These are phyloP conservation scores for Sesia apiformis DNA, from an alignment of 2,888 invertebrate genomes.

Conservation along the genomic window DNA sequence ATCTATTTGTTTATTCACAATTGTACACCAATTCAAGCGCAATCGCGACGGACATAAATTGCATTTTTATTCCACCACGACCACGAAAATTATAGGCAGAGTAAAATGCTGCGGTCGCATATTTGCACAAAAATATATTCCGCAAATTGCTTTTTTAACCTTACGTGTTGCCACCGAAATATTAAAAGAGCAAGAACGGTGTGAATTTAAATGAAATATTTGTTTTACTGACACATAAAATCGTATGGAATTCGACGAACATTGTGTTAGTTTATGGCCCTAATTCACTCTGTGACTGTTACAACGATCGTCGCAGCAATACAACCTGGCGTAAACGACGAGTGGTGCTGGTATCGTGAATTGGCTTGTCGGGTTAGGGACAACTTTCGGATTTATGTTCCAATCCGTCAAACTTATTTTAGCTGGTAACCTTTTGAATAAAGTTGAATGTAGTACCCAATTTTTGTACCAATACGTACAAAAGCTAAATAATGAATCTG, in stretches of 20 bases:
- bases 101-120: constrained; percentile 34
- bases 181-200: neutral
- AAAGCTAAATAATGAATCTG: too few species aligned
- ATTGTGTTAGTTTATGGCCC: neutral
- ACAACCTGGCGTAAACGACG: neutral
- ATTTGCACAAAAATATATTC: constrained; percentile 27
- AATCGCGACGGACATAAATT: constrained; percentile 45
- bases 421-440: neutral
- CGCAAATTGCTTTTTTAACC: neutral
- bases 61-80: constrained; percentile 46
- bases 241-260: neutral
- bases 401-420: neutral
- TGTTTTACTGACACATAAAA: neutral
- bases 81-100: constrained; percentile 42
- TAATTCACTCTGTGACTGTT: neutral
- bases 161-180: neutral
- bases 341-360: neutral
- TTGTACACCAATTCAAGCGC: constrained; percentile 37
- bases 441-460: too few species aligned
- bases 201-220: neutral
- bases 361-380: neutral
- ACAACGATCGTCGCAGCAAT: neutral
- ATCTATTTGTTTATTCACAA: constrained; percentile 49
- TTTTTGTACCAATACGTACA: too few species aligned
- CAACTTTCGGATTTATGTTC: neutral